Percentiles rank a stretch among this genome's conserved stretches.
phyloP scores from a whole-genome alignment of 1,140 invertebrate species.

The Neodiprion pinetum region DNA sequence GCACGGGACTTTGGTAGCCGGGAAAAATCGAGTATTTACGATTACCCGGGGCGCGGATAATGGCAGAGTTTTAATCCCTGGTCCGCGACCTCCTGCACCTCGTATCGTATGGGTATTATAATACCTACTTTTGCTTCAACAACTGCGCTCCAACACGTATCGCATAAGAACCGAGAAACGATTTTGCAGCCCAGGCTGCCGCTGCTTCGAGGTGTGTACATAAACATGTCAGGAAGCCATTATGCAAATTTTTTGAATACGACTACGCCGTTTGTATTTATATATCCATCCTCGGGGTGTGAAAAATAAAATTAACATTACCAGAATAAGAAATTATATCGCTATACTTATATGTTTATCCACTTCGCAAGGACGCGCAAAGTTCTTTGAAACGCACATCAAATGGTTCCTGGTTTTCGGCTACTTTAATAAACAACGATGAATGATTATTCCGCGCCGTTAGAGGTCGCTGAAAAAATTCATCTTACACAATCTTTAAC shows the following conservation, averaged over 20 bases:
- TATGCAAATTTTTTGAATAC: constrained; percentile 61
- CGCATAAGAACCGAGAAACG: neutral
- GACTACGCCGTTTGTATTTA: constrained; percentile 48
- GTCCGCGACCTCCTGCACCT: constrained; percentile 20
- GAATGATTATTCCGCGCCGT: no score
- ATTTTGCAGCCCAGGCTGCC: constrained; percentile 5
- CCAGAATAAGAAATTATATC: constrained; percentile 11
- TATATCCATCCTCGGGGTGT: constrained; percentile 34
- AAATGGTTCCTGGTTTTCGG: no score
- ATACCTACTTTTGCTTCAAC: constrained; percentile 5
- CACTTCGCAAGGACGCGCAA: neutral
- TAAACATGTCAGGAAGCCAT: constrained; percentile 58
- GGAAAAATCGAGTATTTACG: constrained; percentile 59
- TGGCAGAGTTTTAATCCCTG: constrained; percentile 53
- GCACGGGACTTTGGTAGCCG: constrained; percentile 31
- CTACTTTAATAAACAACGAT: no score
- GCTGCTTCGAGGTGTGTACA: constrained; percentile 41
- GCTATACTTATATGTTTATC: neutral
- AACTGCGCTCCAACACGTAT: neutral
- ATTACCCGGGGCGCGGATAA: constrained; percentile 41
- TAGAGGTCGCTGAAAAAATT: no score
- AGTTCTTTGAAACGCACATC: no score
- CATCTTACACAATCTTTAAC: no score
- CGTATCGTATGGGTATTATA: neutral
- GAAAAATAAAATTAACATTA: constrained; percentile 56